Evolutionary conservation across 2,888 invertebrate species (phyloP), one percentile per base, ranked within the genome.

Genomic region (Hirtodrosophila trivittata): DNA sequence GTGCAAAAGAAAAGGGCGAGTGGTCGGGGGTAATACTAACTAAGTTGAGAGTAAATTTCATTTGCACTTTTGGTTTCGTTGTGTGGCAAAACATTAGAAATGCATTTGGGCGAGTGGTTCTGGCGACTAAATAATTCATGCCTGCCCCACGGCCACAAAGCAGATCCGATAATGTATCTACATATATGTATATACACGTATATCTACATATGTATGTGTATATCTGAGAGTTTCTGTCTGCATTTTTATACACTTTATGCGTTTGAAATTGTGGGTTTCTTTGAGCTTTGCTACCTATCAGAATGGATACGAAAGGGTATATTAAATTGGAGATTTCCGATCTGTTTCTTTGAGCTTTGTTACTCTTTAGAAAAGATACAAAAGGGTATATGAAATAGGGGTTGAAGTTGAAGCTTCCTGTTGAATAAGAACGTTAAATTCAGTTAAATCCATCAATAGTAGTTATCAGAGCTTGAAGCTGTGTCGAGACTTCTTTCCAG

Each of bases 81-180:
- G 4, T 45, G 25, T 33, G 35, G 28, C 54, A 56, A n/a, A 56
- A 66, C 59, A 80, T 86, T 80, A 55, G 65, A 70, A 81, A 80
- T 80, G 84, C 86, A 80, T 80, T 80, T 86, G 65, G 86, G 52
- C 41, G 54, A 45, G 55, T 58, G 65, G 47, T 28, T 38, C 43
- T 35, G 70, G 46, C 39, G 46, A 21, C 41, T 70, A 64, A 70
- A 70, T 70, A 74, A 70, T 70, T 74, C 57, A 70, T 54, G 56
- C 30, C 25, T 51, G 49, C 14, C 43, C 10, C 43, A 45, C 28
- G 30, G 26, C 42, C 37, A 21, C 54, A 43, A 26, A 45, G 39
- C 43, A 46, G 45, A n/a, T 1, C 3, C 47, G 69, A 63, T 74
- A 69, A 63, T 63, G 57, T 54, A 54, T 62, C 52, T 68, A 26